Evolutionary conservation across 2,113 vertebrate genomes (phyloP), one percentile per base, ranked within the genome.

Genomic region (Sapajus apella): DNA sequence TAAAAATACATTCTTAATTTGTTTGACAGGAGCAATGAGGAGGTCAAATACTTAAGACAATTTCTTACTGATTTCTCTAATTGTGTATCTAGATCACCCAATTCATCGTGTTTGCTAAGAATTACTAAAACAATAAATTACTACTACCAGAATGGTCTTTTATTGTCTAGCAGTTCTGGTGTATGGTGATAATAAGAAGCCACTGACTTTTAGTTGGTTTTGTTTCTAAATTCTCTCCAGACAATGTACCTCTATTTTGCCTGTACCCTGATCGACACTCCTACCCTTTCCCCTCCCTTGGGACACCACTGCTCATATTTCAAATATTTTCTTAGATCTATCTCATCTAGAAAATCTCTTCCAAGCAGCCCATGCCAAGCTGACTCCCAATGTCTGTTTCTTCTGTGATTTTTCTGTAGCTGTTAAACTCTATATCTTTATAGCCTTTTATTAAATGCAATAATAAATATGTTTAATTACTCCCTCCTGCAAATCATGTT

Each of bases 241-340:
- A 50, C 20, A 37, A 2, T 8, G 8, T 7, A 2, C 9, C 4
- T 40, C 32, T 40, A 3, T 66, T 68, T 43, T 56, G 40, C 14
- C 35, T 3, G 4, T 35, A 30, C 9, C 58, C 32, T 0, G 0
- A 2, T 35, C 21, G 37, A 81, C 27, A 35, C 1, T n/a, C 5
- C 10, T 2, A 4, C 1, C 37, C 73, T 40, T 6, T 11, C 55
- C 23, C 14, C 17, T 5, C 10, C 52, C 45, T 35, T 45, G n/a
- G 10, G 16, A 27, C 10, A 52, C 10, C 1, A 43, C 5, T 43
- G 25, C 8, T 45, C 37, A 68, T 83, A 58, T 88, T 79, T 61
- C 40, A 25, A 50, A 52, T 18, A 6, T 84, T 73, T 43, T 81
- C 73, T 64, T 72, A 90, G 52, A n/a, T 90, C 70, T 47, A 9